Evolutionary conservation across 2,888 invertebrate genomes (phyloP).

Genomic region (Callyntrura sp.): DNA sequence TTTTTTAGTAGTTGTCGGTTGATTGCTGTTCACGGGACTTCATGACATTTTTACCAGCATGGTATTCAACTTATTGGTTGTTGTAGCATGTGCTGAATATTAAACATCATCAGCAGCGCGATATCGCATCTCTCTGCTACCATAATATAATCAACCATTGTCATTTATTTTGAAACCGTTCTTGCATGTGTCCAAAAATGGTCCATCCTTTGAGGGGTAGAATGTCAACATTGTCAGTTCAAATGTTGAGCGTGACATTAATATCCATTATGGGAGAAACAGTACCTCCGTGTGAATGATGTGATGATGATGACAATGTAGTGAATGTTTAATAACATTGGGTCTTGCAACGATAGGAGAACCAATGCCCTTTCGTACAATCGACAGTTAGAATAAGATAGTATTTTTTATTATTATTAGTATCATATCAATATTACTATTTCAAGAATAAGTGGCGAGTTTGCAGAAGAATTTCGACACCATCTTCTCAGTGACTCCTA

Average conservation of each 20-base stretch:
- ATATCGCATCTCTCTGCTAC: not conserved
- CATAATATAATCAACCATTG: constrained; percentile 37
- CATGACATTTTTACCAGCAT: not conserved
- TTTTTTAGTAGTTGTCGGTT: constrained; percentile 30
- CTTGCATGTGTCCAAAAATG: constrained; percentile 71
- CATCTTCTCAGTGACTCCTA: constrained; percentile 8
- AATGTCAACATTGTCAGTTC: constrained; percentile 36
- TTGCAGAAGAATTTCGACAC: constrained; percentile 61
- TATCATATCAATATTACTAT: not conserved
- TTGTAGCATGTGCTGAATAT: not conserved
- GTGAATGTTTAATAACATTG: constrained; percentile 1
- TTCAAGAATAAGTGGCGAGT: constrained; percentile 52
- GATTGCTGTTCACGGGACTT: constrained; percentile 27
- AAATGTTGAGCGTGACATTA: constrained; percentile 35
- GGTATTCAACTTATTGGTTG: not conserved
- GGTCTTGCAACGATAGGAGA: too few species aligned
- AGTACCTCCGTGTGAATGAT: constrained; percentile 17
- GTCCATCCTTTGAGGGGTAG: constrained; percentile 4
- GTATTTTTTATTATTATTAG: constrained; percentile 36
- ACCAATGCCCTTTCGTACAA: not conserved
- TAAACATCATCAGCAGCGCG: constrained; percentile 9
- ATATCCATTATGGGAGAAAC: constrained; percentile 5
- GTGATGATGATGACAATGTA: constrained; percentile 37
- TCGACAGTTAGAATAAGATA: not conserved
- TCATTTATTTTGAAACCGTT: constrained; percentile 57